phyloP scores from a whole-genome alignment of 2,888 invertebrate genomes.

The Pinctada fucata region DNA sequence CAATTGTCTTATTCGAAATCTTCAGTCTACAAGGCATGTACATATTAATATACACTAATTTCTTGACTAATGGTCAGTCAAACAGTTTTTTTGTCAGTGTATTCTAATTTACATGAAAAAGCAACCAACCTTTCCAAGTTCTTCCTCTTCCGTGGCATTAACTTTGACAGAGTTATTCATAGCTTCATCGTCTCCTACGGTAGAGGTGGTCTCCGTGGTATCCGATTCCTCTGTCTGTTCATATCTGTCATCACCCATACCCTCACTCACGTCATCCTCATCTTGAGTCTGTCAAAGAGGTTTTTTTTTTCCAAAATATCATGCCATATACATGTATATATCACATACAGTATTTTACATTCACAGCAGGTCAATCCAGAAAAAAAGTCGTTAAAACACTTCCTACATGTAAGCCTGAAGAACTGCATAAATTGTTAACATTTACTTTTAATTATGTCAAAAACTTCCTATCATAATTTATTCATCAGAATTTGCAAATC shows the following conservation, averaged over 20 bases:
- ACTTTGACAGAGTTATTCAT: constrained; percentile 46
- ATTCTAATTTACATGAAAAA: no score
- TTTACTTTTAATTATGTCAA: no score
- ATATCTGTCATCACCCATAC: constrained; percentile 38
- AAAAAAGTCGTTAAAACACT: no score
- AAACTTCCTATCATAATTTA: no score
- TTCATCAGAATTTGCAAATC: no score
- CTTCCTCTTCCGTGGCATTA: constrained; percentile 66
- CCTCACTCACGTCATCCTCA: constrained; percentile 38
- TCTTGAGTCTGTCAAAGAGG: neutral
- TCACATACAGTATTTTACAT: neutral
- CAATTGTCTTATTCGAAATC: no score
- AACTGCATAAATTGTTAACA: no score
- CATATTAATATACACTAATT: no score
- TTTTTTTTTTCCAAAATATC: neutral
- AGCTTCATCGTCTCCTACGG: constrained; percentile 48
- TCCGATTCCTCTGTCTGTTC: constrained; percentile 50
- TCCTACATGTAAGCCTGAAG: no score
- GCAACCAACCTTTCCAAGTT: constrained; percentile 66
- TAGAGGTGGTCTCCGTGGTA: constrained; percentile 51
- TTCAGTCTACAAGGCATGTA: no score
- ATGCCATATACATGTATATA: neutral
- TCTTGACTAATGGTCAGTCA: no score
- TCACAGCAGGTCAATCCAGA: neutral
- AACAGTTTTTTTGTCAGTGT: no score